A percentile compares a stretch with the other conserved stretches of the same genome.
Conservation (phyloP, 2,888 invertebrate species). For the Plagodis pulveraria region DNA sequence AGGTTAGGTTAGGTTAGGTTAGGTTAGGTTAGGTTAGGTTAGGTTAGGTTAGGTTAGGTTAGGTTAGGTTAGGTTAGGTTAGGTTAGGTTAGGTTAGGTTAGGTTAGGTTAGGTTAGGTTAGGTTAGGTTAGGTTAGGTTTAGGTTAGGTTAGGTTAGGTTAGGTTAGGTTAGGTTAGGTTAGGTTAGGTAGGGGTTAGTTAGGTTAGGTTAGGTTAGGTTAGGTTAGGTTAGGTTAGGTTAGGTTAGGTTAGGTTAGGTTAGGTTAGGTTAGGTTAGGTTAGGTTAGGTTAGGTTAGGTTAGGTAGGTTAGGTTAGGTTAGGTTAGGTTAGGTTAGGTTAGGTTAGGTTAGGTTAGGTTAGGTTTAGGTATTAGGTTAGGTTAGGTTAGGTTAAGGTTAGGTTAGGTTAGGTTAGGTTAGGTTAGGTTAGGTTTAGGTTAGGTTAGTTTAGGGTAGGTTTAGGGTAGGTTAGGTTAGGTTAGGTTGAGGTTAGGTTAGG, state of each 20-base stretch:
- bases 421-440: conserved; percentile 32
- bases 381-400: conserved; percentile 33
- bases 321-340: conserved; percentile 33
- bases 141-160: conserved; percentile 1
- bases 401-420: conserved; percentile 34
- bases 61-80: not conserved
- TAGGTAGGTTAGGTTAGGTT: conserved; percentile 34
- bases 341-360: conserved; percentile 34
- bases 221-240: conserved; percentile 33
- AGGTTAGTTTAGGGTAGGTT: too few relatives aligned
- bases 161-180: conserved; percentile 30
- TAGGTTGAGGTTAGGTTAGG: too few relatives aligned
- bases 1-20: conserved; percentile 1
- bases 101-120: conserved; percentile 1
- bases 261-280: conserved; percentile 34
- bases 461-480: conserved; percentile 33
- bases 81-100: conserved; percentile 1
- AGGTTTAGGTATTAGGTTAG: too few relatives aligned
- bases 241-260: conserved; percentile 34
- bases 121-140: conserved; percentile 1
- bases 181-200: conserved; percentile 31
- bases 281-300: conserved; percentile 33
- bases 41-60: conserved; percentile 1
- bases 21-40: conserved; percentile 1
- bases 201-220: conserved; percentile 30